A percentile compares a stretch with the other conserved stretches of the same genome.
These are phyloP conservation scores for Chydorus sphaericus DNA, from an alignment of 2,888 invertebrate genomes.

Conservation along the genomic window DNA sequence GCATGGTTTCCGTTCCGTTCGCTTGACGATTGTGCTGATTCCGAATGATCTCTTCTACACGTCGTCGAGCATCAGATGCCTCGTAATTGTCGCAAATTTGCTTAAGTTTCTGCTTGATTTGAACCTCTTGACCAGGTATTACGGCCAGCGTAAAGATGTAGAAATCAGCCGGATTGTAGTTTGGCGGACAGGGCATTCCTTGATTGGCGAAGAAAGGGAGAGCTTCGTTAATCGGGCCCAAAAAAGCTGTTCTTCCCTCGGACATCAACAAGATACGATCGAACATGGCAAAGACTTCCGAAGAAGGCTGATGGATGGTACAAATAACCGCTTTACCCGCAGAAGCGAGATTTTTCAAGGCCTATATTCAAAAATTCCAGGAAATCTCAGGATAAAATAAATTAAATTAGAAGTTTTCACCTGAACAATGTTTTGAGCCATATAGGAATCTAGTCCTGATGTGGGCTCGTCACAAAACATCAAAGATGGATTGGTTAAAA, in stretches of 20 bases:
- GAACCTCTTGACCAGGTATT: conserved; percentile 29
- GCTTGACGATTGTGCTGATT: not conserved
- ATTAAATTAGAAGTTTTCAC: conserved; percentile 18
- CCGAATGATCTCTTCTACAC: not conserved
- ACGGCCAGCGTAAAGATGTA: conserved; percentile 33
- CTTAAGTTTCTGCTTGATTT: conserved; percentile 16
- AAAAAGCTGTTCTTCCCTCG: conserved; percentile 32
- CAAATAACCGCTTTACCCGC: conserved; percentile 32
- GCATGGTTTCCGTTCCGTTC: not conserved
- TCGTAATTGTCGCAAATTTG: conserved; percentile 31
- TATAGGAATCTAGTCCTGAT: conserved; percentile 36
- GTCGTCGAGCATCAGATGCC: conserved; percentile 27
- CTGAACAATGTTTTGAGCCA: conserved; percentile 35
- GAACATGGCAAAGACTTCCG: conserved; percentile 32
- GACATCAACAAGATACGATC: conserved; percentile 29
- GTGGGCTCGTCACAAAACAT: conserved; percentile 40
- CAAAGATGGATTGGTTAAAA: conserved; percentile 34
- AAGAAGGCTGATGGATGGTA: conserved; percentile 36
- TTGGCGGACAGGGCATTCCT: conserved; percentile 28
- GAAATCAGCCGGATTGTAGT: conserved; percentile 35
- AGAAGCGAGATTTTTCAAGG: conserved; percentile 22
- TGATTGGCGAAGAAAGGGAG: conserved; percentile 22
- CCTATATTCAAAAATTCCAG: not conserved
- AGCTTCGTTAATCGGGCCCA: conserved; percentile 28
- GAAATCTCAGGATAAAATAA: not conserved